These are phyloP conservation scores for Coecobrya sp. DNA, from an alignment of 2,888 invertebrate species.

Conservation along the genomic window DNA sequence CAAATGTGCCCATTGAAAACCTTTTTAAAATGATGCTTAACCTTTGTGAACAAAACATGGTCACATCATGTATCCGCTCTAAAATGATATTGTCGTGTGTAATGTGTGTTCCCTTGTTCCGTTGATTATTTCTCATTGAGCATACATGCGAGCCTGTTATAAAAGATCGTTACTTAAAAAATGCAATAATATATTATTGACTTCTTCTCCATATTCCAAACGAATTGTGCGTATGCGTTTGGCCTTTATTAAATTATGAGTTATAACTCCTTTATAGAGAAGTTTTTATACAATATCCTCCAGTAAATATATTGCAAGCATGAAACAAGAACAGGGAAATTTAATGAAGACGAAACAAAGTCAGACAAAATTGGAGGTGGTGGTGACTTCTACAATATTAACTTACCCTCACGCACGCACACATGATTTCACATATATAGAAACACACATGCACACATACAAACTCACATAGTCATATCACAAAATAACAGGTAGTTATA, in stretches of 20 bases:
- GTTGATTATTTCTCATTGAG: slow-evolving; percentile 57
- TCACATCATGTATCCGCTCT: slow-evolving; percentile 34
- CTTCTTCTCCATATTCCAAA: slow-evolving; percentile 23
- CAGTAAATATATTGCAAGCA: slow-evolving; percentile 4
- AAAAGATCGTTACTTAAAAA: not conserved
- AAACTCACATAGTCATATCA: too few species aligned
- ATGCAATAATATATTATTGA: not conserved
- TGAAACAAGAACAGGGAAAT: slow-evolving; percentile 54
- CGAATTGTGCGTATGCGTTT: too few species aligned
- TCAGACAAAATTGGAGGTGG: slow-evolving; percentile 57
- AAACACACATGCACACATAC: not conserved
- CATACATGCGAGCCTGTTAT: slow-evolving; percentile 18
- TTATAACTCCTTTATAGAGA: slow-evolving; percentile 1
- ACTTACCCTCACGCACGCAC: slow-evolving; percentile 51
- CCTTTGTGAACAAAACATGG: slow-evolving; percentile 36
- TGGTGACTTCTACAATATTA: slow-evolving; percentile 60
- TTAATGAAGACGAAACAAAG: slow-evolving; percentile 77
- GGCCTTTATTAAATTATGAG: not conserved
- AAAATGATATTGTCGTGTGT: slow-evolving; percentile 37
- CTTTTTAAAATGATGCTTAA: not conserved
- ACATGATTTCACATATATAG: slow-evolving; percentile 42
- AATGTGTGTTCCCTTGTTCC: slow-evolving; percentile 24
- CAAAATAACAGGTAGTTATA: too few species aligned
- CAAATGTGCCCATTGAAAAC: not conserved
- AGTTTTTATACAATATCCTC: slow-evolving; percentile 31